These are phyloP conservation scores for Zingel zingel DNA, from an alignment of 2,113 vertebrate species.

Conservation along the genomic window DNA sequence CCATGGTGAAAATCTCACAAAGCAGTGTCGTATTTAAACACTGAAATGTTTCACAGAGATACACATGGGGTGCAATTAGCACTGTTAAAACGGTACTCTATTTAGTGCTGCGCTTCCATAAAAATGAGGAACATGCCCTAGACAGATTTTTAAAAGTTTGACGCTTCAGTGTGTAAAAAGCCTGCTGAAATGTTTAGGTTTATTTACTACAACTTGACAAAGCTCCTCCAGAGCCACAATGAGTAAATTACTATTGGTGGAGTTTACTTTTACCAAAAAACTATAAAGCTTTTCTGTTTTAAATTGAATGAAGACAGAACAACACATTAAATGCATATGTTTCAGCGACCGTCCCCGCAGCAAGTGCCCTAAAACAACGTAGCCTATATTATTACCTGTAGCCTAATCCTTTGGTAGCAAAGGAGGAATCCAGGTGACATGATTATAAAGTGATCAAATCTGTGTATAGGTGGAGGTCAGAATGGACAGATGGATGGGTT, in stretches of 20 bases:
- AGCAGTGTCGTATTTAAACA: not conserved
- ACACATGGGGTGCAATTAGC: not conserved
- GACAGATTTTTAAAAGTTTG: not conserved
- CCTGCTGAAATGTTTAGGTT: not conserved
- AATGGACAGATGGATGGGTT: not conserved
- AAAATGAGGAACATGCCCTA: not conserved
- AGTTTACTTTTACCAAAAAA: too few species aligned
- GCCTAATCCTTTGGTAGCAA: too few species aligned
- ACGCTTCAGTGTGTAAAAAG: not conserved
- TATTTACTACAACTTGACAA: not conserved
- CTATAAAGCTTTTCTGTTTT: not conserved
- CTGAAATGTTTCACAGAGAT: not conserved
- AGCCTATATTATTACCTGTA: not conserved
- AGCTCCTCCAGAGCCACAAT: too few species aligned
- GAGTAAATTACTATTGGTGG: too few species aligned
- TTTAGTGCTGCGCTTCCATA: not conserved
- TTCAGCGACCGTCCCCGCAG: not conserved
- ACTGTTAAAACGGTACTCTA: too few species aligned
- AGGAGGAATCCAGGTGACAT: not conserved
- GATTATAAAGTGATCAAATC: not conserved
- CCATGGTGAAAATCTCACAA: slow-evolving; percentile 11
- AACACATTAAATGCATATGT: not conserved
- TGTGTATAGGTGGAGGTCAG: not conserved
- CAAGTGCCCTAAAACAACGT: not conserved
- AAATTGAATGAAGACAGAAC: not conserved